phyloP scores from a whole-genome alignment of 1,140 invertebrate species.

The Nebria ingens region DNA sequence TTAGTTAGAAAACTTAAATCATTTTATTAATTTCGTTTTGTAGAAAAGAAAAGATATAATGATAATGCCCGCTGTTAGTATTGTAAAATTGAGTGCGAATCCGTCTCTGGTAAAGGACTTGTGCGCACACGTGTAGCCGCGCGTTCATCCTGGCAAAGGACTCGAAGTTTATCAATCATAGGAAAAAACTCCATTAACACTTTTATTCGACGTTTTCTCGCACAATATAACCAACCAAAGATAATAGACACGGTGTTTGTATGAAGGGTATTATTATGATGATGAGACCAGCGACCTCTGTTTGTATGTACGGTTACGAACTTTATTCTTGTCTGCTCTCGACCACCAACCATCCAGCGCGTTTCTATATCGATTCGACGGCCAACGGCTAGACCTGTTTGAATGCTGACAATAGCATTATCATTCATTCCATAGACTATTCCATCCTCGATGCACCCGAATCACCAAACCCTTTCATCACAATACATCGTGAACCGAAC shows the following conservation, averaged over 20 bases:
- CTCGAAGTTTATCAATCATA: background rate
- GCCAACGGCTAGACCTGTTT: background rate
- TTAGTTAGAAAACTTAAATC: no score
- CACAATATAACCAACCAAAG: background rate
- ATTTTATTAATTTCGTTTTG: no score
- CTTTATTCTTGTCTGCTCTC: no score
- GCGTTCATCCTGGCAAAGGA: background rate
- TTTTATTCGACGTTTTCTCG: background rate
- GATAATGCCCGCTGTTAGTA: no score
- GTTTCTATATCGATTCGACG: background rate
- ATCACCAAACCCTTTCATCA: no score
- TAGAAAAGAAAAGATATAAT: no score
- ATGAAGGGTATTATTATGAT: background rate
- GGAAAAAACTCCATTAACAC: slow-evolving; percentile 8
- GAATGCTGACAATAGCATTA: slow-evolving; percentile 2
- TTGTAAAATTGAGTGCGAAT: background rate
- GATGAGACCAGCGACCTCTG: no score
- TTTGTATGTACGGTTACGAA: no score
- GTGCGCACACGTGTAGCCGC: background rate
- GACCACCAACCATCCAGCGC: no score
- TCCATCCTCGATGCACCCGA: background rate
- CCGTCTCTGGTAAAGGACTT: background rate
- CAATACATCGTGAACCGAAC: no score
- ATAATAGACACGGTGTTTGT: background rate
- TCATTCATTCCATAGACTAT: background rate